A percentile compares a stretch with the other conserved stretches of the same genome.
Conservation (phyloP, 2,888 invertebrate genomes). For the Euproctis similis region DNA sequence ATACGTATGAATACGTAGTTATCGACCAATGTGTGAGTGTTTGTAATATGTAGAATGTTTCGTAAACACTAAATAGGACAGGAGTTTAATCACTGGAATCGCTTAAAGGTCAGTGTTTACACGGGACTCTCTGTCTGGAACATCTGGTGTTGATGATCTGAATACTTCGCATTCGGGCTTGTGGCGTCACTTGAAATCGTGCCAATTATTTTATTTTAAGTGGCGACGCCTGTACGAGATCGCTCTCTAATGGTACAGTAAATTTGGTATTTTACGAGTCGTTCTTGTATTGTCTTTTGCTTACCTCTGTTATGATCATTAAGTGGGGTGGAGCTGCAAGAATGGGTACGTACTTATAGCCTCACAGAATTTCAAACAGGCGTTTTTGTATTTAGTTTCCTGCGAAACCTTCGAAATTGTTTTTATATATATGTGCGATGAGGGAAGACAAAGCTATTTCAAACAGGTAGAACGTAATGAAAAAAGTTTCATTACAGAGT, state of each 20-base stretch:
- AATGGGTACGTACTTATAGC: no score
- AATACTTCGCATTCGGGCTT: constrained; percentile 70
- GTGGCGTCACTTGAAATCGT: constrained; percentile 69
- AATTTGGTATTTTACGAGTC: constrained; percentile 47
- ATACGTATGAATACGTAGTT: no score
- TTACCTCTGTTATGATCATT: no score
- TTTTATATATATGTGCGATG: no score
- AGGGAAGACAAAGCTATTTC: no score
- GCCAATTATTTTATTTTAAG: constrained; percentile 75
- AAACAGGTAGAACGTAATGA: no score
- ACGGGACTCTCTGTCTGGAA: constrained; percentile 54
- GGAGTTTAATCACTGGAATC: constrained; percentile 39
- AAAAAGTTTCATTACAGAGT: no score
- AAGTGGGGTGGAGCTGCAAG: no score
- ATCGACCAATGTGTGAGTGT: constrained; percentile 8
- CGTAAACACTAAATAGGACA: constrained; percentile 33
- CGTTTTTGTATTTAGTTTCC: no score
- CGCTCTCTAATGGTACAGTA: constrained; percentile 54
- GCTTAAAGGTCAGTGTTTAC: constrained; percentile 51
- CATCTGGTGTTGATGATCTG: constrained; percentile 73
- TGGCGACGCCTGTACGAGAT: constrained; percentile 67
- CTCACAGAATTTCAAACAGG: no score
- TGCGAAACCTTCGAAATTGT: no score
- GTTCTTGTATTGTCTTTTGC: no score
- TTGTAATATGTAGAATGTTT: constrained; percentile 15